Evolutionary conservation across 1,140 invertebrate species (phyloP).

Genomic region (Triops cancriformis): DNA sequence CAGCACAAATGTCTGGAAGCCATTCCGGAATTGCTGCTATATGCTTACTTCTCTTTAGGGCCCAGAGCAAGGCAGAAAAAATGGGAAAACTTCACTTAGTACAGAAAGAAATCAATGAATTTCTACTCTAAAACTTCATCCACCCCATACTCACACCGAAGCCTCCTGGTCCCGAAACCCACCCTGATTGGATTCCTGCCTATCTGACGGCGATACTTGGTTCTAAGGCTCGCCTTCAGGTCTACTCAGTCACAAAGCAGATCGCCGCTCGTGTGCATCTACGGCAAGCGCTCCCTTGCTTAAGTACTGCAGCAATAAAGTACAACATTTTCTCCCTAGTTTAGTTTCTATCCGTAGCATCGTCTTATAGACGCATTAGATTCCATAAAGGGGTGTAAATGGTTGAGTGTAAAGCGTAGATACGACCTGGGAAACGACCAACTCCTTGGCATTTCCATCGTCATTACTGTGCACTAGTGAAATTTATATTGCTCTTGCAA

Average conservation of each 20-base stretch:
- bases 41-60: not conserved
- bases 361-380: not conserved
- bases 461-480: not conserved
- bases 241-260: not conserved
- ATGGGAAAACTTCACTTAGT: not conserved
- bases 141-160: not conserved
- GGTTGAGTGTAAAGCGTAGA: not conserved
- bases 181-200: not conserved
- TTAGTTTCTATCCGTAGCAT: too few species aligned
- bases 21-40: not conserved
- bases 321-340: not conserved
- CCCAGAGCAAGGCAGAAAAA: not conserved
- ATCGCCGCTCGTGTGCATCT: not conserved
- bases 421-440: too few species aligned
- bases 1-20: not conserved
- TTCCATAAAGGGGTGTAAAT: not conserved
- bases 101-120: conserved; percentile 4
- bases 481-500: not conserved
- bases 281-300: not conserved
- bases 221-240: not conserved
- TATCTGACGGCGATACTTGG: not conserved
- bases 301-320: not conserved
- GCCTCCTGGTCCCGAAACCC: too few species aligned
- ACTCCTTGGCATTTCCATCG: too few species aligned
- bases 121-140: not conserved